Base-by-base conservation (phyloP, 2,888 invertebrate species). In the Agrypnus murinus region DNA sequence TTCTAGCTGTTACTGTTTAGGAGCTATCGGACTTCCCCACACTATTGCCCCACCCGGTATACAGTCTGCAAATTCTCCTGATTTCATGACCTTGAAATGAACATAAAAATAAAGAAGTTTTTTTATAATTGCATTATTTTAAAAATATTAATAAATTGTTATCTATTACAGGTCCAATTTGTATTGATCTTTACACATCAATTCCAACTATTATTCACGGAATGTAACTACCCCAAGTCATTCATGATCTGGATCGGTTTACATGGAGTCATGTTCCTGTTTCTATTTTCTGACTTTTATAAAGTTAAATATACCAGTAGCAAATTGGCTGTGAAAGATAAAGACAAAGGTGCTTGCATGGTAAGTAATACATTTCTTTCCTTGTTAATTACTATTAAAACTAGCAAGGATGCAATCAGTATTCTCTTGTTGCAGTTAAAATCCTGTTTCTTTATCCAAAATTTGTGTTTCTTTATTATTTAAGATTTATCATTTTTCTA, bases 271-370 rank as follows among this genome's bases (percentile, higher is more conserved):
- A 90, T 98, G 84, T 98, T 98, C 90, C 90, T 97, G 76, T 93
- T 96, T 87, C 90, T 98, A 78, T 98, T 98, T 89, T 94, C 94
- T 40, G 95, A 97, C 86, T 98, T 98, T 87, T 98, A 98, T 89
- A 94, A 95, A 87, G 88, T 91, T 78, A 92, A 92, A 81, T 95
- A 95, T 86, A 88, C 88, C 75, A 85, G 82, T 83, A 83, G 76
- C 84, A 81, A 81, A 66, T 78, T 80, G 71, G 76, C 78, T 75
- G 83, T 79, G 82, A 75, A 74, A 69, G 72, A 72, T 46, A 79
- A 64, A 32, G 77, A 76, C 66, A 81, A 84, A 73, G 88, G 89
- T 70, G 87, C 88, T 73, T 94, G 94, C 83, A 94, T 94, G 94
- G 93, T 93, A 82, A 88, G 90, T 86, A 67, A 25, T 55, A 65